phyloP scores from a whole-genome alignment of 2,888 invertebrate genomes.

The Chironomus riparius region DNA sequence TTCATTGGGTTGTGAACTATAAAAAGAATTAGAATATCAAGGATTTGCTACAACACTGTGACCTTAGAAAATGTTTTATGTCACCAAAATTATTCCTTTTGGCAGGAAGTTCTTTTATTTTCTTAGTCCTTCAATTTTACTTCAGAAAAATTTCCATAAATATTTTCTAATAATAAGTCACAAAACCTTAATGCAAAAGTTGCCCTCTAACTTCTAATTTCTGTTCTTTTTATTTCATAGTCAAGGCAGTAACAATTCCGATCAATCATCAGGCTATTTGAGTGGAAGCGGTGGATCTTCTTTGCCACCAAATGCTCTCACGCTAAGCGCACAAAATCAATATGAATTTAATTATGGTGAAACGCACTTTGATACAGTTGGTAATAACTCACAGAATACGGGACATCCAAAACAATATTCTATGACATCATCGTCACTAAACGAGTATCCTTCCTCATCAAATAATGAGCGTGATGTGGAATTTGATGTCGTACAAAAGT shows the following conservation, averaged over 20 bases:
- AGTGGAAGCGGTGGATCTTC: conserved; percentile 25
- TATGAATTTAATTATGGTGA: conserved; percentile 13
- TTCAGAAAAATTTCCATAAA: not conserved
- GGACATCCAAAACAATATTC: conserved; percentile 46
- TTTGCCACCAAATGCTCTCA: conserved; percentile 3
- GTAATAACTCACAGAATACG: conserved; percentile 76
- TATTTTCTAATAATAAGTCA: no score
- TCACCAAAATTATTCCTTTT: not conserved
- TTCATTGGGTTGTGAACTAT: not conserved
- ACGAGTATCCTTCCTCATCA: conserved; percentile 32
- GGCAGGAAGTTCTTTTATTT: not conserved
- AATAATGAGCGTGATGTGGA: conserved; percentile 28
- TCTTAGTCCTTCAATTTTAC: not conserved
- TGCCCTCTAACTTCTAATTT: not conserved
- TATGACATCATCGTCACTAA: conserved; percentile 30
- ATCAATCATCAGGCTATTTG: conserved; percentile 26
- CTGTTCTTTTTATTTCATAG: conserved; percentile 1
- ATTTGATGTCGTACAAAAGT: conserved; percentile 28
- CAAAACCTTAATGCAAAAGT: no score
- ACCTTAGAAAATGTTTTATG: not conserved
- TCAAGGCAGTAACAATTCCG: conserved; percentile 27
- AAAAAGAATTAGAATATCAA: not conserved
- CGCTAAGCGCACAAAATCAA: not conserved
- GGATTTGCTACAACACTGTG: not conserved
- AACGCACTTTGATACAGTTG: conserved; percentile 37